phyloP scores from a whole-genome alignment of 2,797 vertebrate species.

The Peromyscus nudipes region DNA sequence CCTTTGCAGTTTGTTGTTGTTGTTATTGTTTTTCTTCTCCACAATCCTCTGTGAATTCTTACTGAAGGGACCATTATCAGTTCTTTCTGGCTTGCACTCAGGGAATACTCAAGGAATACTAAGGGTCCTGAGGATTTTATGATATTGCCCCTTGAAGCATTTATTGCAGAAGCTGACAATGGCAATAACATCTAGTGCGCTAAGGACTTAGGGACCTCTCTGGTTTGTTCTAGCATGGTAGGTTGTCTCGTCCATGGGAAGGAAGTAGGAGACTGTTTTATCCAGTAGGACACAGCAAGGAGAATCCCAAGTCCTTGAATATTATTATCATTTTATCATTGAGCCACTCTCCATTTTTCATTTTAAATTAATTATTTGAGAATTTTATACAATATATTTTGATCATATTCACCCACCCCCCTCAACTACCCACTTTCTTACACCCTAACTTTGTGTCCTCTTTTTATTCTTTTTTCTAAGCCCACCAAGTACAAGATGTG shows the following conservation, averaged over 20 bases:
- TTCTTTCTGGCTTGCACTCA: neutral
- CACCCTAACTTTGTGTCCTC: neutral
- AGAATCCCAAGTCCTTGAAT: neutral
- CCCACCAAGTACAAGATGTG: too few relatives aligned
- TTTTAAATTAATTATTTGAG: neutral
- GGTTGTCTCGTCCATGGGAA: neutral
- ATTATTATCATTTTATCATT: neutral
- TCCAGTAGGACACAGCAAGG: neutral
- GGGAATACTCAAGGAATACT: rapidly evolving
- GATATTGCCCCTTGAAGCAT: neutral
- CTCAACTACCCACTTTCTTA: neutral
- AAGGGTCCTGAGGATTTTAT: neutral
- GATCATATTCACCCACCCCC: neutral
- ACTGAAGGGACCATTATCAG: neutral
- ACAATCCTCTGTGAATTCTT: neutral
- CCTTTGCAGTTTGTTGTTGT: neutral
- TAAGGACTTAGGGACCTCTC: neutral
- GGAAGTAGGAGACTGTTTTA: neutral
- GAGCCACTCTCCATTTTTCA: neutral
- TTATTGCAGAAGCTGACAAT: neutral
- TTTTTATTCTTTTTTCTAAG: neutral
- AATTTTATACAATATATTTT: neutral
- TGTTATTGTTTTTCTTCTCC: neutral
- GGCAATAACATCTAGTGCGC: neutral
- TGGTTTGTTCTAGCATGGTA: neutral